Base-by-base conservation (phyloP, 2,888 invertebrate genomes). In the Falcaria lacertinaria region DNA sequence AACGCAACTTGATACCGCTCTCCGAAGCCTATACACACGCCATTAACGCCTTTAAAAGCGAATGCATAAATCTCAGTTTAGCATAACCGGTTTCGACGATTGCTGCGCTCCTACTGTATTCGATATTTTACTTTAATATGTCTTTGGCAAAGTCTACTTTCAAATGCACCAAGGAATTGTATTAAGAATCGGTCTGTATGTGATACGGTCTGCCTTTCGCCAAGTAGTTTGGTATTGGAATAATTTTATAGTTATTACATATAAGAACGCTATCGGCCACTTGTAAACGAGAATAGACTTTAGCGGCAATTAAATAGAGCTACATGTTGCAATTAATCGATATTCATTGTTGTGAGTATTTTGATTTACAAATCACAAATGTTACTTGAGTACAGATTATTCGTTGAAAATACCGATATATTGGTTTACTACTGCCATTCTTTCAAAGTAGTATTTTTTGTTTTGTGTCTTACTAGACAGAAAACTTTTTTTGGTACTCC, bases 241-340 rank as follows among this genome's bases (percentile, higher is more conserved):
- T 84, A 81, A 85, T 85, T 85, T 87, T 82, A 84, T 85, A 85
- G 83, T 86, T 85, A 83, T 85, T 87, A 82, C 80, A 79, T 75
- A 82, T 84, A 81, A 80, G 75, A 79, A 74, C 70, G 70, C 69
- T 77, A 77, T 76, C 67, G 64, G 58, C 64, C 59, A 34, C 34
- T 41, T 51, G 49, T 57, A 58, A 58, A 57, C 54, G 51, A 69
- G 61, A 64, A 51, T 48, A 37, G 44, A 48, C 60, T 53, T 47
- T 57, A 40, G 8, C 25, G 25, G 6, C 15, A 16, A 34, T 28
- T 4, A 17, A 8, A 17, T 38, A 43, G 41, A 34, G 19, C 6
- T 16, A 34, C 22, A 39, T 28, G 34, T 39, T 14, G 32, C 0
- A 13, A 33, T 15, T 17, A 32, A 13, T 15, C 13, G 17, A 28